Evolutionary conservation across 2,113 vertebrate genomes (phyloP).

Genomic region (Sinocyclocheilus anophthalmus): DNA sequence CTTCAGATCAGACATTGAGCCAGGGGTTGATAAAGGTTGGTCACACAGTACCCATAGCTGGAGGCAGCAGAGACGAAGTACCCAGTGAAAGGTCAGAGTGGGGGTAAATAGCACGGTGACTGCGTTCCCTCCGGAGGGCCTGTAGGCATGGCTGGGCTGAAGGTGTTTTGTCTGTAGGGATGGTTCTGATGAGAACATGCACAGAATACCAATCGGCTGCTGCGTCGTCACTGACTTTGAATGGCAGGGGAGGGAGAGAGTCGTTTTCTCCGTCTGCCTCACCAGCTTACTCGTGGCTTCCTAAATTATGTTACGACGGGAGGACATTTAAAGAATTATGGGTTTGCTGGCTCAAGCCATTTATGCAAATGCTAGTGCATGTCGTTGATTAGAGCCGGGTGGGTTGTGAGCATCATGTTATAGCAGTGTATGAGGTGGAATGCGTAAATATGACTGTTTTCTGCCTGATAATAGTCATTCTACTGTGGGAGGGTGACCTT

Average conservation of each 20-base stretch:
- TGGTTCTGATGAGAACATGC: neutral
- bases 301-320: neutral
- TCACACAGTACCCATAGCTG: slow-evolving; percentile 33
- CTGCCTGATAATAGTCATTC: slow-evolving; percentile 1
- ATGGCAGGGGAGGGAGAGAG: slow-evolving; percentile 28
- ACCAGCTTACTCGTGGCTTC: neutral
- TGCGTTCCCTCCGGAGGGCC: slow-evolving; percentile 28
- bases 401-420: neutral
- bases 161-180: slow-evolving; percentile 34
- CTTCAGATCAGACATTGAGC: slow-evolving; percentile 19
- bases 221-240: slow-evolving; percentile 25
- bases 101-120: slow-evolving; percentile 37
- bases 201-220: slow-evolving; percentile 19
- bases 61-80: slow-evolving; percentile 4
- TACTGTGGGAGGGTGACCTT: slow-evolving; percentile 30
- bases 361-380: slow-evolving; percentile 21
- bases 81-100: slow-evolving; percentile 45
- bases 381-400: neutral
- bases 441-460: neutral
- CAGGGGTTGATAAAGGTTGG: slow-evolving; percentile 29
- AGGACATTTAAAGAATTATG: neutral
- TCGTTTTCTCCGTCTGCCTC: neutral
- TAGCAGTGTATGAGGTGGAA: neutral
- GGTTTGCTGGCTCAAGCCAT: neutral
- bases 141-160: slow-evolving; percentile 29